A percentile compares a stretch with the other conserved stretches of the same genome.
Conservation (phyloP, 2,888 invertebrate species). For the Cheilosia vulpina region DNA sequence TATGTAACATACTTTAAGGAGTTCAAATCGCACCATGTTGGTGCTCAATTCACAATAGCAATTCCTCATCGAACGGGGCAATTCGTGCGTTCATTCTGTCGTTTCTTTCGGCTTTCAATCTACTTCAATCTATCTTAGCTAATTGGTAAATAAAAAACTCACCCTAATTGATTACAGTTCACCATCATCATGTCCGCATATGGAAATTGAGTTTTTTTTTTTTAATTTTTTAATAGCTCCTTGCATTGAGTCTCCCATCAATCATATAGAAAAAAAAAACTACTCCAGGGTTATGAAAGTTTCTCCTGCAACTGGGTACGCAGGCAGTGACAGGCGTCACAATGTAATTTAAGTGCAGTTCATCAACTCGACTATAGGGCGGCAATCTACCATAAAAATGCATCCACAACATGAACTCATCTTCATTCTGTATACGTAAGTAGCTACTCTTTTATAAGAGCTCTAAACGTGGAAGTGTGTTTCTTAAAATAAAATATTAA, state of each 20-base stretch:
- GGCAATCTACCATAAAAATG: constrained; percentile 42
- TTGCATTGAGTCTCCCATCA: constrained; percentile 42
- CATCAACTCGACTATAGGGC: constrained; percentile 64
- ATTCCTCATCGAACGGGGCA: background rate
- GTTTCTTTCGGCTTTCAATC: too few species aligned
- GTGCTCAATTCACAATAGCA: background rate
- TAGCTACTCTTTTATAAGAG: constrained; percentile 37
- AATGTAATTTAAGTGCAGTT: constrained; percentile 74
- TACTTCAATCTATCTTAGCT: background rate
- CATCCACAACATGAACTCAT: constrained; percentile 40
- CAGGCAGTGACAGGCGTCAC: constrained; percentile 68
- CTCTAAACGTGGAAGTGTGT: constrained; percentile 32
- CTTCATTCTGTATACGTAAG: background rate
- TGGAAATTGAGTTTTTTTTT: background rate
- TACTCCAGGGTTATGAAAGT: constrained; percentile 51
- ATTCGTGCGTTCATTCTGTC: too few species aligned
- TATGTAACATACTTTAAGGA: too few species aligned
- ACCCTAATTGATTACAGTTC: constrained; percentile 15
- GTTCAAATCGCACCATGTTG: too few species aligned
- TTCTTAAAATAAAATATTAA: constrained; percentile 67
- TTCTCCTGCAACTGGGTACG: constrained; percentile 35
- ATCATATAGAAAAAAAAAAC: constrained; percentile 61
- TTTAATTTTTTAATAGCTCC: background rate
- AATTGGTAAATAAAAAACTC: background rate
- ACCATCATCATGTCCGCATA: background rate